Base-by-base conservation (phyloP, 2,113 vertebrate species). In the Puma concolor region DNA sequence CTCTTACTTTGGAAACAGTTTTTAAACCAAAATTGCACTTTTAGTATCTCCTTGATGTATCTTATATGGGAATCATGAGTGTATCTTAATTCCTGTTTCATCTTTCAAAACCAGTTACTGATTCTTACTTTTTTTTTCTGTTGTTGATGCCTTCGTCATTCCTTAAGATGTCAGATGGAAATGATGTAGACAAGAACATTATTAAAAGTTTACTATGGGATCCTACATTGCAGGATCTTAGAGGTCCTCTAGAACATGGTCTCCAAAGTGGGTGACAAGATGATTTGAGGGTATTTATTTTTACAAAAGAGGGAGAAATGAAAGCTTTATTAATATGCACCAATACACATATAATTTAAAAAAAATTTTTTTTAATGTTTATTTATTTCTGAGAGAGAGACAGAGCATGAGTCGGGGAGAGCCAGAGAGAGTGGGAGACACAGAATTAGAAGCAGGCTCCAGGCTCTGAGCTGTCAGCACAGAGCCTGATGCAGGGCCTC, bases 71-170 rank as follows among this genome's bases (percentile, higher is more conserved):
- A 93, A 87, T 33, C 15, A 60, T 83, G 63, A 93, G 10, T 63
- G 3, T 82, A 21, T 79, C 52, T 87, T 91, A 27, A 27, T 91
- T 93, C n/a, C 67, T 93, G 8, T 84, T 96, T 93, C 27, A 60
- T 41, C 50, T 96, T 97, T 95, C 87, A 87, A 87, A 95, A 38
- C 66, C 25, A 74, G 29, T 31, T 71, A 3, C n/a, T 90, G 23
- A 17, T 74, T 77, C 57, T 74, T 74, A 44, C 54, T 9, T 84
- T n/a, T n/a, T n/a, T 52, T 82, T 66, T 19, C 90, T 90, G 4
- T 93, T 67, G 41, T 84, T 84, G 64, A 85, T 23, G 41, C 16
- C 54, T 48, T 71, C 3, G 0, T 33, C 36, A 29, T 91, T 64
- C 80, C 71, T 86, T 89, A 90, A 44, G 72, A 2, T 82, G 41